Percentiles rank a stretch among this genome's conserved stretches.
Conservation (phyloP, 2,888 invertebrate genomes). For the Cryptosula pallasiana region DNA sequence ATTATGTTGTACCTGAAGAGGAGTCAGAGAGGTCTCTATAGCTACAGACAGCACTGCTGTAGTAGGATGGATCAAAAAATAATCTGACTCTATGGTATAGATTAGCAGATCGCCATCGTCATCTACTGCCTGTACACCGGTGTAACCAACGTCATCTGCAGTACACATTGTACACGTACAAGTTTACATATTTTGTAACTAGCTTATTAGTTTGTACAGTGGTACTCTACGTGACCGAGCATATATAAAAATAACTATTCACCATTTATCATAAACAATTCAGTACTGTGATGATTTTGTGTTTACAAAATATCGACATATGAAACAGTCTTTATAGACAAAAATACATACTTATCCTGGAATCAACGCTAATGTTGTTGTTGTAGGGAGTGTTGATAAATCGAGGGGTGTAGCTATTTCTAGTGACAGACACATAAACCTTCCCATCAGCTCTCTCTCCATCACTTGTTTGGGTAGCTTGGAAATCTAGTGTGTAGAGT, state of each 20-base stretch:
- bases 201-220: too few relatives aligned
- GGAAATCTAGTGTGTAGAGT: background rate
- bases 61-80: conserved; percentile 16
- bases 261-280: too few relatives aligned
- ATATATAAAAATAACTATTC: too few relatives aligned
- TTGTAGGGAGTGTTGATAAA: conserved; percentile 30
- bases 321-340: too few relatives aligned
- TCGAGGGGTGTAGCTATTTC: conserved; percentile 29
- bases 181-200: too few relatives aligned
- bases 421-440: conserved; percentile 30
- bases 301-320: too few relatives aligned
- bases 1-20: too few relatives aligned
- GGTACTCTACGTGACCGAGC: too few relatives aligned
- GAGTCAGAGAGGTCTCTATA: too few relatives aligned
- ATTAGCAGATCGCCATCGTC: background rate
- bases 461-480: background rate
- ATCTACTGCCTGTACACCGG: conserved; percentile 8
- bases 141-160: background rate
- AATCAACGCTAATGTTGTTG: conserved; percentile 26
- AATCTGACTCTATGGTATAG: background rate
- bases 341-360: background rate
- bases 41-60: background rate
- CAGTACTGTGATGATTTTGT: too few relatives aligned
- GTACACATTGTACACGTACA: too few relatives aligned
- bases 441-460: conserved; percentile 23